Evolutionary conservation across 2,113 vertebrate genomes (phyloP), one percentile per base, ranked within the genome.

Genomic region (Nestor notabilis): DNA sequence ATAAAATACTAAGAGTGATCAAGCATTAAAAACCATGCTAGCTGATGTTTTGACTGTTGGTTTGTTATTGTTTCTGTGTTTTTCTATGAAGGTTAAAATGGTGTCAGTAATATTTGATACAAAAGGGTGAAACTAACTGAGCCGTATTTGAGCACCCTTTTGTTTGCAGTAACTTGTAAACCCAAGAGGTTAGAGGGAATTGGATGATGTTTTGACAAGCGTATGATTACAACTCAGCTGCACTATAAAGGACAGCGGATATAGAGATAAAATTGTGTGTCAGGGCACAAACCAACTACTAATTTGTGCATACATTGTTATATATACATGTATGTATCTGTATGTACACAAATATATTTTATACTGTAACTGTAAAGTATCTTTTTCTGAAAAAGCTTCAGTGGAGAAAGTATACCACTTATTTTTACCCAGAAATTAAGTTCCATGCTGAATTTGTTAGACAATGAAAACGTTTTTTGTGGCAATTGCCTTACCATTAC

Each of bases 401-500:
- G 52, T 63, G n/a, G 25, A 83, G 56, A 17, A 83, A 65, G 5
- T 4, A 11, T 9, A 88, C 13, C 29, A 21, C 5, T 66, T 66
- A 16, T 43, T 89, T 89, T 63, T 46, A 76, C 27, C 19, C 39
- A 90, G 35, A 78, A 78, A 71, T 31, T 33, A 53, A 80, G 14
- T 39, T 60, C 15, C 65, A 78, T 2, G 4, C 10, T 76, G 43
- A 65, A 75, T 61, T 64, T 75, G 9, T 71, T 21, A 78, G 8
- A 79, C 7, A 39, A 74, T 52, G 11, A 55, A 56, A 81, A 77
- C n/a, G 11, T 83, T 83, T 41, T 41, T 35, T 52, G n/a, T 68
- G 18, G 29, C 12, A 39, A 10, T 23, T 80, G n/a, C 21, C 97
- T 98, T 98, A 99, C 99, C 99, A 33, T 99, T 99, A 87, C 98